Percentiles rank a stretch among this genome's conserved stretches.
phyloP scores from a whole-genome alignment of 2,113 vertebrate genomes.

The Arothron firmamentum region DNA sequence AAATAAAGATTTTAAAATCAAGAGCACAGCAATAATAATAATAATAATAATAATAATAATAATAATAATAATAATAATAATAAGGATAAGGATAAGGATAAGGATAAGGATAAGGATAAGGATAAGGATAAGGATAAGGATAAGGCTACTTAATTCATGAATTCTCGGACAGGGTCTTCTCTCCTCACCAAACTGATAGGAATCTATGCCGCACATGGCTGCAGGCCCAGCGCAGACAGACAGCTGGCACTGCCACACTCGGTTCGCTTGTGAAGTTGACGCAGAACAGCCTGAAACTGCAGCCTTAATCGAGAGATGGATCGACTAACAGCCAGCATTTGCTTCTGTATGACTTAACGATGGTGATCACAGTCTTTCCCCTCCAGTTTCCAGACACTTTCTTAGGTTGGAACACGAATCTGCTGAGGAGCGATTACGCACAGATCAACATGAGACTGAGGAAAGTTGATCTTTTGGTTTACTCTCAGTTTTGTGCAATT shows the following conservation, averaged over 20 bases:
- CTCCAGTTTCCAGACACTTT: too few relatives aligned
- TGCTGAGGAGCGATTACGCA: not conserved
- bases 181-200: conserved; percentile 34
- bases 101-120: not conserved
- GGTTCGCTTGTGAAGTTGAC: conserved; percentile 52
- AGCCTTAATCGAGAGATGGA: conserved; percentile 54
- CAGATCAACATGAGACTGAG: not conserved
- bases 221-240: conserved; percentile 57
- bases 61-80: not conserved
- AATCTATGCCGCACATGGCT: conserved; percentile 53
- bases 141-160: not conserved
- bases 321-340: conserved; percentile 52
- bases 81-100: not conserved
- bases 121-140: not conserved
- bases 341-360: conserved; percentile 47
- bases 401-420: too few relatives aligned
- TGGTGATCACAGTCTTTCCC: conserved; percentile 19
- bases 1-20: too few relatives aligned
- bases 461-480: too few relatives aligned
- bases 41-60: not conserved
- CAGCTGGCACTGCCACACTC: conserved; percentile 51
- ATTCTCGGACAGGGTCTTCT: not conserved
- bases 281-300: conserved; percentile 47
- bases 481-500: too few relatives aligned
- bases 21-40: too few relatives aligned